These are phyloP conservation scores for Monochamus saltuarius DNA, from an alignment of 1,140 invertebrate genomes.

Conservation along the genomic window DNA sequence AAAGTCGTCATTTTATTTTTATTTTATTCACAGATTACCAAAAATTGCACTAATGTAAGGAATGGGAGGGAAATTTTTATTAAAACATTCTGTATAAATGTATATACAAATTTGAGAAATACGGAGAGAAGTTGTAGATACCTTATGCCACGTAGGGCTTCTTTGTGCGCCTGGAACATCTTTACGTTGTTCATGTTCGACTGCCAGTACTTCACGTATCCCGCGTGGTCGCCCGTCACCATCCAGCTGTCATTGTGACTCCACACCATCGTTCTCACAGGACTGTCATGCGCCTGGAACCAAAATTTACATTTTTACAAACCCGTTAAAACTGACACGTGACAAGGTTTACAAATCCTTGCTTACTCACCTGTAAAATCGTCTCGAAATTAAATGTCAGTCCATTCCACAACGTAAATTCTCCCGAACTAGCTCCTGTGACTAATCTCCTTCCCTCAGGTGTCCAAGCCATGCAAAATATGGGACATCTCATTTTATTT, in stretches of 20 bases:
- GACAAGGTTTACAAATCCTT: background rate
- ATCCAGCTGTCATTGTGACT: constrained; percentile 99
- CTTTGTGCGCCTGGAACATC: constrained; percentile 99
- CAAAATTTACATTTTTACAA: background rate
- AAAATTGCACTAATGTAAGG: constrained; percentile 38
- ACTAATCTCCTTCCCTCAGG: constrained; percentile 96
- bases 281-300: constrained; percentile 91
- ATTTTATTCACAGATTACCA: constrained; percentile 20
- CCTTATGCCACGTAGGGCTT: constrained; percentile 97
- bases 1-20: constrained; percentile 11
- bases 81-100: constrained; percentile 32
- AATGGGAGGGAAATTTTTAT: constrained; percentile 37
- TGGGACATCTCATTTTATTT: constrained; percentile 99
- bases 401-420: constrained; percentile 99
- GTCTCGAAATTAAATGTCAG: constrained; percentile 99
- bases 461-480: constrained; percentile 99
- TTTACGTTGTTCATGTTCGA: constrained; percentile 99
- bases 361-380: constrained; percentile 86
- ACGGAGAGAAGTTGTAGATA: constrained; percentile 60
- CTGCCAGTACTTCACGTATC: constrained; percentile 99
- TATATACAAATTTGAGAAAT: constrained; percentile 36
- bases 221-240: constrained; percentile 98
- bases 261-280: constrained; percentile 99
- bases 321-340: background rate
- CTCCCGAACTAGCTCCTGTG: constrained; percentile 97